A percentile compares a stretch with the other conserved stretches of the same genome.
phyloP scores from a whole-genome alignment of 2,888 invertebrate species.

The Melinopterus prodromus region DNA sequence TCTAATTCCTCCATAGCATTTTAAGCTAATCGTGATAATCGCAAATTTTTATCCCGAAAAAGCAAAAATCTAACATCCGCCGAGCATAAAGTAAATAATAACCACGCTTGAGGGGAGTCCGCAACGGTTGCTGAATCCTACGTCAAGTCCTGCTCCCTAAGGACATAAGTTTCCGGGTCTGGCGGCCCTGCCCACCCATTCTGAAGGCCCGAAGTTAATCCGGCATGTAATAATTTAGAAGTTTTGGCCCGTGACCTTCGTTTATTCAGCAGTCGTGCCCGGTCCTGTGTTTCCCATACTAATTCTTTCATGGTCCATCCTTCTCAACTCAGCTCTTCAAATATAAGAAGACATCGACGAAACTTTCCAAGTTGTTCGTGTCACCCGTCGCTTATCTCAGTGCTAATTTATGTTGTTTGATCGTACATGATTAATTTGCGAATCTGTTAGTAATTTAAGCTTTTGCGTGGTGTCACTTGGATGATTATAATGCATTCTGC shows the following conservation, averaged over 20 bases:
- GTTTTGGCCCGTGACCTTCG: neutral
- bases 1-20: neutral
- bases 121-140: neutral
- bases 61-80: neutral
- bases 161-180: neutral
- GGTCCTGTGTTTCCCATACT: neutral
- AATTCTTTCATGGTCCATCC: neutral
- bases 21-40: neutral
- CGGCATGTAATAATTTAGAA: slow-evolving; percentile 4
- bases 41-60: neutral
- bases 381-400: neutral
- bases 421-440: too few species aligned
- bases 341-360: neutral
- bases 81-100: neutral
- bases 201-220: neutral
- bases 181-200: neutral
- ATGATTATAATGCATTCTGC: too few species aligned
- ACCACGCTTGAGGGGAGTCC: neutral
- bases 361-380: neutral
- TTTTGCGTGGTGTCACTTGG: too few species aligned
- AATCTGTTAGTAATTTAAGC: too few species aligned
- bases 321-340: neutral
- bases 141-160: neutral
- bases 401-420: neutral
- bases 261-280: slow-evolving; percentile 4